phyloP scores from a whole-genome alignment of 2,113 vertebrate genomes.

The Dunckerocampus dactyliophorus region DNA sequence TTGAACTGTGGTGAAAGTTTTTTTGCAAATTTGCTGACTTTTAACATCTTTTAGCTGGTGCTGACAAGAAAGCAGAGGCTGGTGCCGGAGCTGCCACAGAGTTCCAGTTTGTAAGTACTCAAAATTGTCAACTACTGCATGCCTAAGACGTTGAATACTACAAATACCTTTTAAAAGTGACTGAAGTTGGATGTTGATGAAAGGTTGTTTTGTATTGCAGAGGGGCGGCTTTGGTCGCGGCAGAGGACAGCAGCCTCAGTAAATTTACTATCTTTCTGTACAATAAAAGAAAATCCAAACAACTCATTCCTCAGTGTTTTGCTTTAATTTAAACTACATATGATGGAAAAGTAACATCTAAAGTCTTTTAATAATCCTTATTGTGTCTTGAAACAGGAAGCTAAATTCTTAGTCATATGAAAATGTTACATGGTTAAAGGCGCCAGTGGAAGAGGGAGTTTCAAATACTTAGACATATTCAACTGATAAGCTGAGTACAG shows the following conservation, averaged over 20 bases:
- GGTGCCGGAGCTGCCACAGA: constrained; percentile 96
- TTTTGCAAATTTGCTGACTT: neutral
- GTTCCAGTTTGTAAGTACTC: constrained; percentile 95
- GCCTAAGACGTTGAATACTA: neutral
- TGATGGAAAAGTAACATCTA: neutral
- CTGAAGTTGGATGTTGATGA: too few species aligned
- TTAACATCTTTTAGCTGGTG: constrained; percentile 77
- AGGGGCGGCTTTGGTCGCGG: constrained; percentile 97
- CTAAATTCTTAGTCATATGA: too few species aligned
- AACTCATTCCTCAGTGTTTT: neutral
- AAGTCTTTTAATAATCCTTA: neutral
- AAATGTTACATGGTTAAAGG: too few species aligned
- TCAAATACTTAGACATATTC: too few species aligned
- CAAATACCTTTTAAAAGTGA: too few species aligned
- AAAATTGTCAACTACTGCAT: too few species aligned
- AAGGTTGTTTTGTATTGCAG: constrained; percentile 64
- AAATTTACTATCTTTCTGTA: constrained; percentile 78
- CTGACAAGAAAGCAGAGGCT: constrained; percentile 97
- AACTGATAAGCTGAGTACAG: too few species aligned
- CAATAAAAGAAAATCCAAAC: constrained; percentile 85
- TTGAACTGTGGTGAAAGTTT: too few species aligned
- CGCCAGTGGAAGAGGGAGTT: too few species aligned
- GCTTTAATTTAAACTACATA: neutral
- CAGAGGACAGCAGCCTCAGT: constrained; percentile 94
- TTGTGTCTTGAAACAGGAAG: too few species aligned